Evolutionary conservation across 1,140 invertebrate species (phyloP).

Genomic region (Drosophila neocordata): DNA sequence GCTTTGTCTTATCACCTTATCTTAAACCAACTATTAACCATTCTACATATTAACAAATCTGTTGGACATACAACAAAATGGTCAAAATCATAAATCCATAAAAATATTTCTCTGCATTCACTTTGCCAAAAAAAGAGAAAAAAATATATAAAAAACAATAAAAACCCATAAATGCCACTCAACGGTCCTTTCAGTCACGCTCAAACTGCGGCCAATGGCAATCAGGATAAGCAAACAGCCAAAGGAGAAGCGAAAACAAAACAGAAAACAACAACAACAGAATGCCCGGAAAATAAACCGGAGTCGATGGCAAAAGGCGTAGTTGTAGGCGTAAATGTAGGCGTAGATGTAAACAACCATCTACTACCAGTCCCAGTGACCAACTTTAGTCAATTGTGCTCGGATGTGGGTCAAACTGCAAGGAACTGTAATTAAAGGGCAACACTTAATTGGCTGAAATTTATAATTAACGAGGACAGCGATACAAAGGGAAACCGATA

Average conservation of each 20-base stretch:
- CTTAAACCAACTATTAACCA: neutral
- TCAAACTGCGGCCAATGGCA: constrained; percentile 10
- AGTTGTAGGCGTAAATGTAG: neutral
- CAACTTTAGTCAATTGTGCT: constrained; percentile 3
- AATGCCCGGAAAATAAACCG: neutral
- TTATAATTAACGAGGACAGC: constrained; percentile 46
- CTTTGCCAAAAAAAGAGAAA: neutral
- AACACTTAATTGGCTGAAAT: constrained; percentile 46
- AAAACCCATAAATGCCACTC: constrained; percentile 16
- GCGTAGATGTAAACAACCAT: neutral
- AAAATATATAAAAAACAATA: constrained; percentile 4
- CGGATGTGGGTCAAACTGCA: constrained; percentile 49
- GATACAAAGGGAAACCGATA: neutral
- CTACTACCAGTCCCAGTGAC: neutral
- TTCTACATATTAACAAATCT: neutral
- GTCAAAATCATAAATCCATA: constrained; percentile 3
- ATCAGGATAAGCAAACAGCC: constrained; percentile 11
- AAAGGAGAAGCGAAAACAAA: constrained; percentile 8
- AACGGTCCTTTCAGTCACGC: neutral
- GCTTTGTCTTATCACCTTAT: neutral
- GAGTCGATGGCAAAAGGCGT: neutral
- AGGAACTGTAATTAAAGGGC: constrained; percentile 44
- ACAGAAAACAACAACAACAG: constrained; percentile 3
- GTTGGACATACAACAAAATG: neutral
- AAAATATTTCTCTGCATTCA: neutral